Base-by-base conservation (phyloP, 1,140 invertebrate species). In the Anthonomus grandis region DNA sequence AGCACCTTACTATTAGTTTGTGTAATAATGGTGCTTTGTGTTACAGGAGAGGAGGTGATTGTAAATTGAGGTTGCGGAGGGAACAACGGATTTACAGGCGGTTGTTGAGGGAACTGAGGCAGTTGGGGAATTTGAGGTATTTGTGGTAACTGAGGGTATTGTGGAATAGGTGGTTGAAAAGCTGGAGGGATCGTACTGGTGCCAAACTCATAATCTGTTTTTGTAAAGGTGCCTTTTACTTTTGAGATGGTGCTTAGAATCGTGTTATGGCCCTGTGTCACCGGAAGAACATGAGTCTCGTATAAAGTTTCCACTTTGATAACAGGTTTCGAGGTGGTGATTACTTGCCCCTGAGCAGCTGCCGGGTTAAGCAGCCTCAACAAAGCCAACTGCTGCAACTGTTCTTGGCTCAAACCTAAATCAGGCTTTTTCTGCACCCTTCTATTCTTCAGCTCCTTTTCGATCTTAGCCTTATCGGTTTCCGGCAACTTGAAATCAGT, bases 1-100 rank as follows among this genome's bases (percentile, higher is more conserved):
- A 93, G 72, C 15, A 93, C 78, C 73, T 89, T 88, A 39, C 88
- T 90, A 24, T 90, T 84, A 0, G 90, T 92, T 45, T 86, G 78
- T 1, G 87, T 91, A 4, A 91, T 81, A 60, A 89, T 75, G 0
- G 89, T 91, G 63, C 89, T 88, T 37, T 89, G 82, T 0, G 91
- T 79, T 12, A 92, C 76, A 0, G 90, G 89, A 0, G 87, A 87
- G n/a, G 87, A 90, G 3, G 87, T 91, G 6, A 91, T 74, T 10
- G 86, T 83, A 63, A 86, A 87, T 58, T 90, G 87, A 22, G 82
- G 84, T 60, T 85, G 81, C 23, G 71, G 53, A 2, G 66, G 71
- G 3, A 70, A 75, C 23, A 80, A 69, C 1, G 80, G 82, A 13
- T 76, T 68, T n/a, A 75, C 70, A 0, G 76, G 78, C 24, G 78